Evolutionary conservation across 1,140 invertebrate species (phyloP), one percentile per base, ranked within the genome.

Genomic region (Hylyphantes graminicola): DNA sequence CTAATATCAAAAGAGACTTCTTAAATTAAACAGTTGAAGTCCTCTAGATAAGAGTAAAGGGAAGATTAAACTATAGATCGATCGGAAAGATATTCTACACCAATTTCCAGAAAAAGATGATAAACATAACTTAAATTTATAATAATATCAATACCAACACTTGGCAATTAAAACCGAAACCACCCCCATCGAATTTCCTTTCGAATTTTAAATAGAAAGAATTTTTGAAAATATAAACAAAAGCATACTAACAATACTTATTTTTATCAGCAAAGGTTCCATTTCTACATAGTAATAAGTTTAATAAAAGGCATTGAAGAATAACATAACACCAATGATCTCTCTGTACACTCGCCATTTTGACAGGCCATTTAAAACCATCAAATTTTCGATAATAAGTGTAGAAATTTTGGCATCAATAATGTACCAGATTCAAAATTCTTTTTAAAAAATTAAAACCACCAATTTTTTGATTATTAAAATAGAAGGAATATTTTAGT

Each of bases 341-440:
- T 55, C 85, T 77, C 73, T 85, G 85, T 50, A 82, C 85, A 19
- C 85, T 85, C 85, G 85, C 85, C 85, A 85, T 85, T 76, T 85
- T 85, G 77, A 83, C 80, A 83, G 72, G 54, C 67, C 54, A 80
- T 80, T 80, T 70, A 80, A 80, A 80, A 54, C 19, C 17, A 11
- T 13, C 17, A 63, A 61, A 11, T 51, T 70, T 21, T 70, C 57
- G n/a, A 13, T 59, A 59, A 59, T 1, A 59, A 13, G 57, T 12
- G 57, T 59, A 59, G 57, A 59, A 12, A 59, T 59, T 59, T 59
- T 59, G n/a, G 11, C 12, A 1, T 12, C 57, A n/a, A n/a, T n/a
- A 59, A 13, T 12, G 12, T 59, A n/a, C n/a, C 1, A n/a, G n/a
- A 59, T 59, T 59, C 11, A 59, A 59, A 12, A 6, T 59, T 12